Conservation (phyloP, 2,113 vertebrate species). For the Podocnemis expansa region DNA sequence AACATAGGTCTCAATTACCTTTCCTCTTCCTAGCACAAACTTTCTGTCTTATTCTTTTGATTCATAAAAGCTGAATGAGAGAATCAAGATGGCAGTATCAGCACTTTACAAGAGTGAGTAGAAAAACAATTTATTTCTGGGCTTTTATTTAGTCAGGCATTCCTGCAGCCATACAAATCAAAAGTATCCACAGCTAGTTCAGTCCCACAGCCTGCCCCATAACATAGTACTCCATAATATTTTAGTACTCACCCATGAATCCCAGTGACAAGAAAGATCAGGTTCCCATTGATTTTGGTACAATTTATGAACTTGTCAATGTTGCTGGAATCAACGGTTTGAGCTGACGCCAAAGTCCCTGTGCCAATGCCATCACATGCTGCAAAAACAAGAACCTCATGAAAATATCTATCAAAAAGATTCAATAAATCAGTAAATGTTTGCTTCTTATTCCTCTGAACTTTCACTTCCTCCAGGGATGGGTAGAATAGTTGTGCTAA, state of each 20-base stretch:
- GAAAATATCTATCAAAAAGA: not conserved
- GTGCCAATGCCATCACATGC: slow-evolving; percentile 98
- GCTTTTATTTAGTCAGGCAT: not conserved
- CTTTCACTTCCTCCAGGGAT: not conserved
- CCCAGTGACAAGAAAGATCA: slow-evolving; percentile 97
- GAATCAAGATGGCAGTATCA: not conserved
- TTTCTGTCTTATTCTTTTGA: not conserved
- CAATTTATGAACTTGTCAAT: slow-evolving; percentile 98
- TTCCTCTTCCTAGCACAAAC: not conserved
- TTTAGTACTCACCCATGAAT: slow-evolving; percentile 91
- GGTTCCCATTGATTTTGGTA: slow-evolving; percentile 99
- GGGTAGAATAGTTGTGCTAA: not conserved
- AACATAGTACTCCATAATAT: not conserved
- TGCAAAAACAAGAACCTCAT: slow-evolving; percentile 68
- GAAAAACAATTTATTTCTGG: not conserved
- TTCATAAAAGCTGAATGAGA: not conserved
- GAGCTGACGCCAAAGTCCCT: slow-evolving; percentile 89
- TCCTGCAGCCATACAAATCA: not conserved
- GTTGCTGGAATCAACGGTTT: slow-evolving; percentile 97
- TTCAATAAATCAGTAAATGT: not conserved
- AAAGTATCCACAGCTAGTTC: not conserved
- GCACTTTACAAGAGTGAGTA: not conserved
- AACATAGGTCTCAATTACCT: not conserved
- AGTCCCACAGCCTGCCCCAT: not conserved
- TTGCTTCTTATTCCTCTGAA: fast-evolving